Conservation (phyloP, 2,797 vertebrate genomes). For the Darevskia mixta region DNA sequence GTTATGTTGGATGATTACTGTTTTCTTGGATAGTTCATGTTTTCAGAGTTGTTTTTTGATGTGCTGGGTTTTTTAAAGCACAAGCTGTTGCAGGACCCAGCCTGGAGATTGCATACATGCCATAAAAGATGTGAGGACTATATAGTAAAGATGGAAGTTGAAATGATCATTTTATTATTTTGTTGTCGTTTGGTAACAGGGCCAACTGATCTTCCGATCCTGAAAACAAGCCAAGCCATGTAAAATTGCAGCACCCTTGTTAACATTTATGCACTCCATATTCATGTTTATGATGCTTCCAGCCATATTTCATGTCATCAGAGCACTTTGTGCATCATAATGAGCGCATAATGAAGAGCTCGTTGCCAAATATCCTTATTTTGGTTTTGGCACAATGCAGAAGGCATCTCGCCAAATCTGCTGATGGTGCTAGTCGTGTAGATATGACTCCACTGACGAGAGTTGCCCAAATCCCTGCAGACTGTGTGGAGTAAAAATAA, state of each 20-base stretch:
- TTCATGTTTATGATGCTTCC: not conserved
- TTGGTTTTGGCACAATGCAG: not conserved
- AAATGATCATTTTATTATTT: not conserved
- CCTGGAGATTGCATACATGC: not conserved
- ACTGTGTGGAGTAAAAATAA: not conserved
- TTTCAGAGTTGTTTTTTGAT: rapidly evolving
- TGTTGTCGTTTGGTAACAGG: not conserved
- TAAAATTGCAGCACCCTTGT: not conserved
- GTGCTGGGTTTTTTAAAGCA: not conserved
- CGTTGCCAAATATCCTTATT: not conserved
- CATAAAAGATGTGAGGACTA: not conserved
- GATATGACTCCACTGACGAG: not conserved
- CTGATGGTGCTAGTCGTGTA: not conserved
- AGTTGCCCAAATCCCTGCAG: not conserved
- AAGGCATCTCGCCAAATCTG: not conserved
- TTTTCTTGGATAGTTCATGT: constrained; percentile 21
- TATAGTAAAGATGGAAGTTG: not conserved
- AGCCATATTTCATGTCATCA: not conserved
- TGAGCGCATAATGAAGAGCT: not conserved
- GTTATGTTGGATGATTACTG: not conserved
- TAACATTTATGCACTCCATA: not conserved
- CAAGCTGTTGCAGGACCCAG: not conserved
- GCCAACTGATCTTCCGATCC: not conserved
- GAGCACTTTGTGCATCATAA: not conserved
- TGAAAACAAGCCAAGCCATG: not conserved